Evolutionary conservation across 1,140 invertebrate species (phyloP), one percentile per base, ranked within the genome.

Genomic region (Bombus soroeensis): DNA sequence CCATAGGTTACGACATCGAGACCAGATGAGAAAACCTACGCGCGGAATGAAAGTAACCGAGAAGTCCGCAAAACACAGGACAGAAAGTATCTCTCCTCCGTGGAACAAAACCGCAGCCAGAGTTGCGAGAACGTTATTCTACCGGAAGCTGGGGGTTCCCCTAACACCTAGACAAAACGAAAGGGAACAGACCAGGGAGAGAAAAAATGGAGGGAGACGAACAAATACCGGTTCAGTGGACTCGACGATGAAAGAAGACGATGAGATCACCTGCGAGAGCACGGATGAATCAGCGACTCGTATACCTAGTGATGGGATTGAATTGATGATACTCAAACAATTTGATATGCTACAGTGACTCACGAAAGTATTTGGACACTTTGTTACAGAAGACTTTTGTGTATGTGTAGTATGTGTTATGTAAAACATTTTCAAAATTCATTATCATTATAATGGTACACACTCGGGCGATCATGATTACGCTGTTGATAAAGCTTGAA

Each of bases 251-350:
- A 68, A 47, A 59, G 79, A 47, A 59, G 68, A 59, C 70, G 83
- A 81, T 85, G 84, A 85, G 79, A 85, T 85, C 84, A 85, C 71
- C 79, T 83, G 59, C 59, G 81, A 76, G 32, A 18, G 47, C 43
- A n/a, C n/a, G 72, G 47, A 76, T 75, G 85, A 86, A 86, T 86
- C 80, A 59, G 41, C 10, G 28, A n/a, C 10, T 59, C 57, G 28
- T 59, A 25, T 59, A 28, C 0, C 59, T n/a, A 62, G 59, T 9
- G 28, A 62, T 62, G 28, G 59, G 59, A 62, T 2, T 62, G 57
- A 62, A 62, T 28, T 62, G 25, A 28, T 62, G 59, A 62, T 13
- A n/a, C 12, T n/a, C 59, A 5, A 62, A 62, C 59, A 62, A n/a
- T n/a, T 13, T n/a, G 59, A 62, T 12, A 28, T 10, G 57, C 59